Conservation (phyloP, 2,797 vertebrate species). For the Phyllotis vaccarum region DNA sequence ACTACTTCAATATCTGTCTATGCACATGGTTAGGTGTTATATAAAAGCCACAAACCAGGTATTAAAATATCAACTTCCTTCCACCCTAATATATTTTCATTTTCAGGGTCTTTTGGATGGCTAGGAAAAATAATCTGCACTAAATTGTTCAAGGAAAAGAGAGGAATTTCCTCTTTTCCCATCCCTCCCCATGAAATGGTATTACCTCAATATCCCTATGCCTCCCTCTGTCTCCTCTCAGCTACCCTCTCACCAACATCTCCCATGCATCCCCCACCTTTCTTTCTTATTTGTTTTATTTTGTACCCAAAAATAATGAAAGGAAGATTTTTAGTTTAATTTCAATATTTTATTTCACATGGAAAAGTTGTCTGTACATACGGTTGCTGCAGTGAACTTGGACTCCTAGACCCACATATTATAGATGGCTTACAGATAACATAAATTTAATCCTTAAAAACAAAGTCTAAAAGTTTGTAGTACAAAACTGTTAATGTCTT, state of each 20-base stretch:
- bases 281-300: too few relatives aligned
- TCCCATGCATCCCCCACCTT: too few relatives aligned
- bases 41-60: neutral
- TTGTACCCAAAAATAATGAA: too few relatives aligned
- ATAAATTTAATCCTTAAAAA: neutral
- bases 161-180: neutral
- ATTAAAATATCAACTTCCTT: neutral
- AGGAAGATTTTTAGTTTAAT: too few relatives aligned
- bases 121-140: neutral
- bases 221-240: too few relatives aligned
- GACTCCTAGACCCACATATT: rapidly evolving
- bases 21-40: neutral
- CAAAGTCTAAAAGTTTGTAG: neutral
- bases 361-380: neutral
- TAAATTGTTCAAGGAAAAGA: slow-evolving; percentile 18
- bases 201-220: too few relatives aligned
- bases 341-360: neutral
- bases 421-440: neutral
- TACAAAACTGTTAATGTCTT: neutral
- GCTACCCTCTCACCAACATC: too few relatives aligned
- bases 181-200: neutral
- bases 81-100: neutral
- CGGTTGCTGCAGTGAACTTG: neutral
- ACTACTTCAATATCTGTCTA: neutral
- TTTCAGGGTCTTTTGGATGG: neutral